Evolutionary conservation across 2,797 vertebrate species (phyloP).

Genomic region (Manis crassicaudata): DNA sequence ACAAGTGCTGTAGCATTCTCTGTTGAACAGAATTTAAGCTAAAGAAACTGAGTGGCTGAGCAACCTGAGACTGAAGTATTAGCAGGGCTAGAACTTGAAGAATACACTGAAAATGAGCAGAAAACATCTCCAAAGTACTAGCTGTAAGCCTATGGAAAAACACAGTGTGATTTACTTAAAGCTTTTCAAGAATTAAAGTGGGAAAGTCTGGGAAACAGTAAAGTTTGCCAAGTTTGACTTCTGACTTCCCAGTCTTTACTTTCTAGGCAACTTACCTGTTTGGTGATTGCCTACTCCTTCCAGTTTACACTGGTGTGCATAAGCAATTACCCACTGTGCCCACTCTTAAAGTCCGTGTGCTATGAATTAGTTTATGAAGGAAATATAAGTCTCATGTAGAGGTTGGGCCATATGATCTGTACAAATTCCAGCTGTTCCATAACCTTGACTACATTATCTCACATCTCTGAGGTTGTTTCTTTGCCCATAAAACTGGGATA

Average conservation of each 20-base stretch:
- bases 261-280: not conserved
- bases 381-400: not conserved
- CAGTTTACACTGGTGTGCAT: not conserved
- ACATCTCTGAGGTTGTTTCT: not conserved
- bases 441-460: not conserved
- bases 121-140: slow-evolving; percentile 26
- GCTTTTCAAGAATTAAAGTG: slow-evolving; percentile 52
- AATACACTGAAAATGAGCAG: slow-evolving; percentile 25
- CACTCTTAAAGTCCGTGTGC: not conserved
- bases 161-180: not conserved
- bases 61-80: not conserved
- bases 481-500: not conserved
- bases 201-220: not conserved
- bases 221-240: slow-evolving; percentile 36
- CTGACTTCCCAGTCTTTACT: not conserved
- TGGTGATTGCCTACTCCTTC: not conserved
- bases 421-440: not conserved
- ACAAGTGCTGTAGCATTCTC: slow-evolving; percentile 20
- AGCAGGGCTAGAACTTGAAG: slow-evolving; percentile 6
- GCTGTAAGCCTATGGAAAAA: not conserved
- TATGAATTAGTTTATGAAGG: not conserved
- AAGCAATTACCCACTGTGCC: not conserved
- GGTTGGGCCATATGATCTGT: not conserved
- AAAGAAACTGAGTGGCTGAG: slow-evolving; percentile 21
- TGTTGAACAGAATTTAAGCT: slow-evolving; percentile 22